Evolutionary conservation across 1,140 invertebrate species (phyloP), one percentile per base, ranked within the genome.

Genomic region (Tetraneura akinire): DNA sequence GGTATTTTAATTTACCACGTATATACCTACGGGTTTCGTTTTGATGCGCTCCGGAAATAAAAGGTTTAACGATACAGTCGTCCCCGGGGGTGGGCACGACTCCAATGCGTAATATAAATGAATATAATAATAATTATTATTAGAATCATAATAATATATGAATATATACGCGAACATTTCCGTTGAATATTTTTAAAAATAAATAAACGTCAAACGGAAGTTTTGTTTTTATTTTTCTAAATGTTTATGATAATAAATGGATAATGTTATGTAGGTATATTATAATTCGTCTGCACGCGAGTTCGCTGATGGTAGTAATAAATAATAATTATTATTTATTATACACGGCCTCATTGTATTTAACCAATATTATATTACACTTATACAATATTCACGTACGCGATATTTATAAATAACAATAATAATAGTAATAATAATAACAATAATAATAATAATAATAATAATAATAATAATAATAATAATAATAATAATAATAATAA

Each of bases 41-140:
- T n/a, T 45, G 32, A 37, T 37, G 37, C 64, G 23, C n/a, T 42
- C 32, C n/a, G 64, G 64, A 68, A 68, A 68, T 37, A 68, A 37
- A 68, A 37, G 64, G 18, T 45, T 68, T 45, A 68, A 68, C 37
- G n/a, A 68, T 45, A 26, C 8, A 23, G 37, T 68, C n/a, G 37
- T 21, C 45, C n/a, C 64, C 64, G 1, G 11, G n/a, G 37, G 11
- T 18, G n/a, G 11, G 13, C 11, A 13, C 37, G 13, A 45, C 64
- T n/a, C 37, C n/a, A n/a, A n/a, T n/a, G n/a, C n/a, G n/a, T n/a
- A n/a, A n/a, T n/a, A n/a, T n/a, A n/a, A n/a, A n/a, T n/a, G n/a
- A n/a, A n/a, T n/a, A n/a, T n/a, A n/a, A n/a, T n/a, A n/a, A n/a
- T n/a, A n/a, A n/a, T n/a, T n/a, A n/a, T n/a, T n/a, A n/a, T n/a